Conservation (phyloP, 2,888 invertebrate genomes). For the Dolichopus griseipennis region DNA sequence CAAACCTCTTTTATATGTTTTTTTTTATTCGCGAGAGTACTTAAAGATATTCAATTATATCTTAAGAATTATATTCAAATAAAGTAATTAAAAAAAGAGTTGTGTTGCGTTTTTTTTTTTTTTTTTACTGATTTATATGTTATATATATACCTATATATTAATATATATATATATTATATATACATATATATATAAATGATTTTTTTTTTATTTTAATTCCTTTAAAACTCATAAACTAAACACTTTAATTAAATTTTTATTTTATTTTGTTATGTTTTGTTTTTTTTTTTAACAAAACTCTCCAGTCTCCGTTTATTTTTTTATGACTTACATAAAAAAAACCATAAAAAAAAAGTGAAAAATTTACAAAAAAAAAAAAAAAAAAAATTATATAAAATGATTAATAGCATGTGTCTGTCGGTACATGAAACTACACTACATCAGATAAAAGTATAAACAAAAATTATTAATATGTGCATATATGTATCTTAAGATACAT, state of each 20-base stretch:
- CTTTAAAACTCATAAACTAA: constrained; percentile 4
- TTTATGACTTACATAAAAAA: not conserved
- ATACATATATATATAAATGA: too few relatives aligned
- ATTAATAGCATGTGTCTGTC: constrained; percentile 6
- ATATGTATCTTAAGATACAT: too few relatives aligned
- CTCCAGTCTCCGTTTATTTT: not conserved
- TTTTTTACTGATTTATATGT: not conserved
- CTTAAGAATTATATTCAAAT: not conserved
- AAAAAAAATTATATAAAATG: not conserved
- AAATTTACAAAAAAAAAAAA: not conserved
- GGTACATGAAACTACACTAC: not conserved
- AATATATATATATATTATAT: too few relatives aligned
- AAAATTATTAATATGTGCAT: too few relatives aligned
- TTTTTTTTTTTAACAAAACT: not conserved
- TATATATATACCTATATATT: too few relatives aligned
- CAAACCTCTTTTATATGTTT: not conserved
- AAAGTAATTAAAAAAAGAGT: constrained; percentile 1
- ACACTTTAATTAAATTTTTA: constrained; percentile 1
- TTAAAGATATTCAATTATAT: not conserved
- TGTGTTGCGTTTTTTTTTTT: not conserved
- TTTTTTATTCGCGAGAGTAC: not conserved
- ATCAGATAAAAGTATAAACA: not conserved
- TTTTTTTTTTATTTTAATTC: not conserved
- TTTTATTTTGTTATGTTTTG: too few relatives aligned
- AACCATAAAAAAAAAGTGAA: not conserved